Percentiles rank a stretch among this genome's conserved stretches.
Evolutionary conservation across 1,140 invertebrate genomes (phyloP).

Genomic region (Bradynema listronoti): DNA sequence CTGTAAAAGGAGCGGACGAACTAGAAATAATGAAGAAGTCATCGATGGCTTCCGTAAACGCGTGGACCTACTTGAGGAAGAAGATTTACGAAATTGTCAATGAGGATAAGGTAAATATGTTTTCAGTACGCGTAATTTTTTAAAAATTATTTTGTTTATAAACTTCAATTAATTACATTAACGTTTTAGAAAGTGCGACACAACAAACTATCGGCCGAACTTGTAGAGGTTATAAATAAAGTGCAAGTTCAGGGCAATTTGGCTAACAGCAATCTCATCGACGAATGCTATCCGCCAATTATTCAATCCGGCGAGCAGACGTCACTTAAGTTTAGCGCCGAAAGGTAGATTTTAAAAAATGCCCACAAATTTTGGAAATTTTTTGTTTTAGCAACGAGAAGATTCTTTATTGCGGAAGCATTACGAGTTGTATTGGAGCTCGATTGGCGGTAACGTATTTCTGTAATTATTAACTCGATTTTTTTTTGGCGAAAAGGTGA

Average conservation of each 20-base stretch:
- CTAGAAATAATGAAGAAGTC: constrained; percentile 87
- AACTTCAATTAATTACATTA: neutral
- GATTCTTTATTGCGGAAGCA: constrained; percentile 85
- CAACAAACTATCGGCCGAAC: constrained; percentile 83
- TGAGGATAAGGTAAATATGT: constrained; percentile 80
- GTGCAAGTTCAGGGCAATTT: constrained; percentile 79
- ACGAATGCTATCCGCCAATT: constrained; percentile 95
- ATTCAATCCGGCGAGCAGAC: constrained; percentile 96
- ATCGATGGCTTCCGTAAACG: constrained; percentile 80
- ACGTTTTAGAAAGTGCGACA: constrained; percentile 75
- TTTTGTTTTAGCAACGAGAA: constrained; percentile 76
- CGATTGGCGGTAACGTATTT: constrained; percentile 70
- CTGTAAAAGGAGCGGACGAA: constrained; percentile 88
- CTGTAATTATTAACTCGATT: neutral
- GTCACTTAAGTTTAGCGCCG: constrained; percentile 88
- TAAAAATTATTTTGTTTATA: constrained; percentile 3
- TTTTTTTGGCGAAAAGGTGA: neutral
- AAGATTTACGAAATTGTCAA: constrained; percentile 98
- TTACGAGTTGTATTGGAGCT: constrained; percentile 85
- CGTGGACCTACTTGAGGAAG: constrained; percentile 89
- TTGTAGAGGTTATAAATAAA: constrained; percentile 78
- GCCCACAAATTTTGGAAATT: constrained; percentile 28
- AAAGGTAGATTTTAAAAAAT: constrained; percentile 48
- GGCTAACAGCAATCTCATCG: constrained; percentile 75
- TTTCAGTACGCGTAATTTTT: constrained; percentile 17